Percentiles rank a stretch among this genome's conserved stretches.
Conservation (phyloP, 2,113 vertebrate species). For the Ptychochromis oligacanthus region DNA sequence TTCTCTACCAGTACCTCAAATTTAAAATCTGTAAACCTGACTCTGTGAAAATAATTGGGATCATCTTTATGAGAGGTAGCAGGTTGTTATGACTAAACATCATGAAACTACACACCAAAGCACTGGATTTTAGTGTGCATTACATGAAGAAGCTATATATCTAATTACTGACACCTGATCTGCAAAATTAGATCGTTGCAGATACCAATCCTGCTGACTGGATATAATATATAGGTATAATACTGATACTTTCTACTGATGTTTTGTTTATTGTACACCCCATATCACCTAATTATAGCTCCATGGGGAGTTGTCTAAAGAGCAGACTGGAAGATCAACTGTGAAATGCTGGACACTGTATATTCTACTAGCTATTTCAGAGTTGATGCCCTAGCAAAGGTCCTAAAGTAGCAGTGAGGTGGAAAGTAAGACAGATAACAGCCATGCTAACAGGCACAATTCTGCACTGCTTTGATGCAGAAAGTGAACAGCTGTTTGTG, state of each 20-base stretch:
- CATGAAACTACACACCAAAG: neutral
- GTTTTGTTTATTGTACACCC: neutral
- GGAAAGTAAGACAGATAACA: too few species aligned
- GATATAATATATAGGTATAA: too few species aligned
- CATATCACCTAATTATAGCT: neutral
- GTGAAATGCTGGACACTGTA: too few species aligned
- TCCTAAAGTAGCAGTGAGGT: too few species aligned
- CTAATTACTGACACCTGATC: neutral
- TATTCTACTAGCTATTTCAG: too few species aligned
- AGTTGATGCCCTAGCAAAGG: too few species aligned
- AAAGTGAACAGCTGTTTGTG: too few species aligned
- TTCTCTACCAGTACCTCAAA: neutral
- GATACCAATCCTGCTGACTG: neutral
- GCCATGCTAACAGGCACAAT: too few species aligned
- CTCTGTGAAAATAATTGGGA: constrained; percentile 1
- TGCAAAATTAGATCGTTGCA: neutral
- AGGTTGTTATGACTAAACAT: neutral
- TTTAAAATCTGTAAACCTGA: neutral
- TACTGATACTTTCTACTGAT: too few species aligned
- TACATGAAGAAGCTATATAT: neutral
- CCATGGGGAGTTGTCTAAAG: too few species aligned
- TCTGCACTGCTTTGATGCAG: too few species aligned
- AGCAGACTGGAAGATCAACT: too few species aligned
- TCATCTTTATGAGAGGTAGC: neutral
- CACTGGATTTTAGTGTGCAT: neutral